Evolutionary conservation across 2,888 invertebrate species (phyloP), one percentile per base, ranked within the genome.

Genomic region (Psococerastis gibbosa): DNA sequence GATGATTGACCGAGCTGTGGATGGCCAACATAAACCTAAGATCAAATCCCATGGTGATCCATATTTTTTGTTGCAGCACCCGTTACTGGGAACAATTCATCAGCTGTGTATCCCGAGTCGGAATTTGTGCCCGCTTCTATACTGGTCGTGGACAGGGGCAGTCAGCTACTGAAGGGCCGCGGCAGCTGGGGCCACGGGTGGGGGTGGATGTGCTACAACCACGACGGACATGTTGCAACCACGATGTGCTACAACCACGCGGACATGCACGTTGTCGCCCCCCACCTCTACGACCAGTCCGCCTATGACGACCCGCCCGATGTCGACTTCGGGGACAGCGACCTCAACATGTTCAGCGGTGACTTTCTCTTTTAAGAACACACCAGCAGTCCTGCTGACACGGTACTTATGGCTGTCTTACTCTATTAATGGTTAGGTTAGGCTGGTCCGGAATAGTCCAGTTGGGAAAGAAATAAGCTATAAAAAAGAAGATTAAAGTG

Each of bases 131-230:
- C 35, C 35, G 45, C 45, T 17, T 41, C 43, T n/a, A 49, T 49
- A 34, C 45, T 48, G 35, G 47, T 48, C 23, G 38, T 47, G 9
- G 51, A 49, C 22, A 42, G 46, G 20, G 27, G 35, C n/a, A 35
- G 45, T 23, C 52, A 52, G 3, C 45, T 53, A 18, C 46, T 53
- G 42, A 49, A 53, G 49, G 53, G 52, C 18, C 50, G 51, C 3
- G 49, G 50, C 13, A 48, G 51, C 43, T 54, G 54, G 54, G 53
- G 51, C 16, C 51, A 52, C 45, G 52, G 52, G 35, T 48, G 49
- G 49, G 51, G 51, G 22, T 51, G 50, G 50, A 46, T 47, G 20
- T 38, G 43, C 18, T 22, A 22, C 20, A 34, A 34, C 23, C 42
- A 44, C 1, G 23, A 43, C 33, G 45, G 45, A 11, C n/a, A n/a